Evolutionary conservation across 2,797 vertebrate species (phyloP), one percentile per base, ranked within the genome.

Genomic region (Sebastes minor): DNA sequence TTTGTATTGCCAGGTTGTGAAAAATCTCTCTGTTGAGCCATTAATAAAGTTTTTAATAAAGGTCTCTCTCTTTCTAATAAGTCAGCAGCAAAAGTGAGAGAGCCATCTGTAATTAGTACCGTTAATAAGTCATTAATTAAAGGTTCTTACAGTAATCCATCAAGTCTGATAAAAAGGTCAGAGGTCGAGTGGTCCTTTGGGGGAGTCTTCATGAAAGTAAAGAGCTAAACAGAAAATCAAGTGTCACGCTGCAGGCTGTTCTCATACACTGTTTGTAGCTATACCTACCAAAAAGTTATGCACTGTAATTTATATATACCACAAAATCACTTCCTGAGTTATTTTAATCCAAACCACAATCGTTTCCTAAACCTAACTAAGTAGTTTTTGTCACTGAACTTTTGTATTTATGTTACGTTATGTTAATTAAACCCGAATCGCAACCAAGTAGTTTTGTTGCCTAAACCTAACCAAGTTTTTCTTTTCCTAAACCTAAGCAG

Each of bases 211-310:
- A 28, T 42, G 23, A 59, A 28, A 28, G 5, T 62, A 23, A 33
- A 73, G 35, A 18, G 12, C 42, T 52, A 62, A 62, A 66, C 64
- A 66, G 42, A 67, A 53, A 67, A 67, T 35, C 27, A 52, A 18
- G 13, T 33, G n/a, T 69, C 28, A 25, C 1, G 25, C 10, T 30
- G 42, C 23, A n/a, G 65, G 69, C 42, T 46, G 42, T 46, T 46
- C 16, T 18, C 42, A 46, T 46, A 18, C 16, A 46, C 42, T 46
- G 42, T 46, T 46, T 18, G 16, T 46, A 46, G 42, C 42, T 8
- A 18, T 18, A 46, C 16, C 42, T 46, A 18, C 42, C 0, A 46
- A 46, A 18, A 1, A 3, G 16, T 18, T 1, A 46, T 46, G 16
- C 42, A 46, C 42, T 46, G 16, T 18, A 46, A 46, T 18, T 8